Conservation (phyloP, 2,797 vertebrate species). For the Peromyscus aztecus region DNA sequence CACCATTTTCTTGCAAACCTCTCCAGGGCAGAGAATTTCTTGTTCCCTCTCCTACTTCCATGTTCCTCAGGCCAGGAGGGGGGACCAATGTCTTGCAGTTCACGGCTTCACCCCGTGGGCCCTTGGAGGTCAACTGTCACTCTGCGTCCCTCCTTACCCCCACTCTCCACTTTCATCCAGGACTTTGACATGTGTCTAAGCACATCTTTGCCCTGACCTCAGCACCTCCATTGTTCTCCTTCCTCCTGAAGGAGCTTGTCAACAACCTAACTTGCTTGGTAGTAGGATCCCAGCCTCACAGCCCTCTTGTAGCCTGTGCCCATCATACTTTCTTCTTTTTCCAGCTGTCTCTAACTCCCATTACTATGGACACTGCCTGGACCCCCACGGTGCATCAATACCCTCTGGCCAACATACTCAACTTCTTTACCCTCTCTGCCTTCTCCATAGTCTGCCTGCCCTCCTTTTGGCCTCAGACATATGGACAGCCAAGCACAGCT, state of each 20-base stretch:
- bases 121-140: neutral
- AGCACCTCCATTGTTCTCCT: neutral
- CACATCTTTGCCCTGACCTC: neutral
- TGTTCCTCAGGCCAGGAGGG: neutral
- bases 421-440: conserved; percentile 10
- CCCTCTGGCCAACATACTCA: neutral
- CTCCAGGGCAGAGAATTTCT: neutral
- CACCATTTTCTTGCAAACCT: neutral
- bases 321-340: neutral
- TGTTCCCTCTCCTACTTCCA: neutral
- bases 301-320: neutral
- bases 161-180: neutral
- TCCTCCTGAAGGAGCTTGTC: conserved; percentile 11
- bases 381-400: neutral
- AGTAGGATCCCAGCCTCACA: neutral
- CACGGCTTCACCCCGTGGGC: neutral
- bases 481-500: conserved; percentile 44
- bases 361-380: neutral
- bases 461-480: conserved; percentile 64
- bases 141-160: neutral
- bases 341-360: neutral
- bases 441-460: neutral
- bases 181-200: neutral
- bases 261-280: neutral
- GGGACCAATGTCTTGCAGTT: neutral